Conservation (phyloP, 2,888 invertebrate species). For the Scaptomyza parva region DNA sequence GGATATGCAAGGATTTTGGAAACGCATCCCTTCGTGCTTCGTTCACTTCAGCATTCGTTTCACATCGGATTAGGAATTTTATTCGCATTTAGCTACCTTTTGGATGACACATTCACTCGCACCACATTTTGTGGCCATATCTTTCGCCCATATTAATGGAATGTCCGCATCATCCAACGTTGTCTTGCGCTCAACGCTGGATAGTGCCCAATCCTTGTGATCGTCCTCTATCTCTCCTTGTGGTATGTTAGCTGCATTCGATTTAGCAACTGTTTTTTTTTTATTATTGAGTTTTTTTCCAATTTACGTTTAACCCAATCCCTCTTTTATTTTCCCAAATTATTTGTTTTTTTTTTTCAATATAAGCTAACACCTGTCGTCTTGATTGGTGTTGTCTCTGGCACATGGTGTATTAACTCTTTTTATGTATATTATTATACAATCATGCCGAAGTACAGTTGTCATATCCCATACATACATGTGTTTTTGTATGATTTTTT, state of each 20-base stretch:
- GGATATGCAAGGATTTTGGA: constrained; percentile 60
- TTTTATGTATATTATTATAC: constrained; percentile 27
- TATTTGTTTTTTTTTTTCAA: not conserved
- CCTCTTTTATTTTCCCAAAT: constrained; percentile 19
- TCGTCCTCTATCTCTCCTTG: constrained; percentile 60
- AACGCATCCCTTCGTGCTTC: constrained; percentile 53
- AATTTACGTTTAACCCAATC: constrained; percentile 41
- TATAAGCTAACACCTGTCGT: constrained; percentile 45
- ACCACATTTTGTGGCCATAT: constrained; percentile 57
- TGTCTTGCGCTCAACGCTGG: constrained; percentile 71
- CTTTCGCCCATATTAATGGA: constrained; percentile 67
- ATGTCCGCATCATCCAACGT: constrained; percentile 69
- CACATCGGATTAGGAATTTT: constrained; percentile 54
- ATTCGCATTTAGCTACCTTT: constrained; percentile 53
- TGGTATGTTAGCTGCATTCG: constrained; percentile 64
- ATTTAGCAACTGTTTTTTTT: constrained; percentile 50
- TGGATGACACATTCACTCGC: constrained; percentile 48
- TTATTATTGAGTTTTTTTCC: constrained; percentile 45
- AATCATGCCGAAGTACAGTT: constrained; percentile 41
- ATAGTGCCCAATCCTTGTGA: constrained; percentile 67
- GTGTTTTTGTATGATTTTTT: constrained; percentile 53
- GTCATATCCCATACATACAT: constrained; percentile 46
- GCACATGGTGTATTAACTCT: constrained; percentile 25
- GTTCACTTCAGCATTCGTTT: constrained; percentile 57
- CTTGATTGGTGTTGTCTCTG: constrained; percentile 46